Conservation (phyloP, 2,888 invertebrate genomes). For the Temnothorax rugatulus region DNA sequence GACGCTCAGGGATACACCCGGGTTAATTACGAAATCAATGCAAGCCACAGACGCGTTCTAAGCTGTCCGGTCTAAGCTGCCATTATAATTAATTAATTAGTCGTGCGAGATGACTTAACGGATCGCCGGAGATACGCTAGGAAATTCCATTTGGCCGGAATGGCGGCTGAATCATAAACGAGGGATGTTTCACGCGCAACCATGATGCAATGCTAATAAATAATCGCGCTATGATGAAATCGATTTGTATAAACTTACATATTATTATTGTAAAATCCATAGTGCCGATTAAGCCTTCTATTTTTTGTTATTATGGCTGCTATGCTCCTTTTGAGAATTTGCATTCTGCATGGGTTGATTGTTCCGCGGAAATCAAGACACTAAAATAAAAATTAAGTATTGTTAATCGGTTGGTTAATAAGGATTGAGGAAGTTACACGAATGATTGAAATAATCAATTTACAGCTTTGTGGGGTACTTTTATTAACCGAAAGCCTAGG, state of each 20-base stretch:
- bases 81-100: conserved; percentile 80
- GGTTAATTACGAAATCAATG: conserved; percentile 76
- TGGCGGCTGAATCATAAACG: conserved; percentile 28
- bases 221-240: conserved; percentile 16
- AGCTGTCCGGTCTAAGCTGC: conserved; percentile 64
- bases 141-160: conserved; percentile 57
- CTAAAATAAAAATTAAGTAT: background rate
- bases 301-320: background rate
- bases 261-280: background rate
- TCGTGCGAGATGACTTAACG: conserved; percentile 71
- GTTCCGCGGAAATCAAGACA: background rate
- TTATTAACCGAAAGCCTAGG: conserved; percentile 83
- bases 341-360: background rate
- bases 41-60: conserved; percentile 69
- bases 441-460: background rate
- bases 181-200: background rate
- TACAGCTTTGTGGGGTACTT: conserved; percentile 73
- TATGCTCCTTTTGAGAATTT: background rate
- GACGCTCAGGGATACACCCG: conserved; percentile 73
- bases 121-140: conserved; percentile 59
- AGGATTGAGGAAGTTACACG: conserved; percentile 11
- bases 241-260: background rate
- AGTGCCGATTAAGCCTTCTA: background rate
- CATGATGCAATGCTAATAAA: conserved; percentile 5
- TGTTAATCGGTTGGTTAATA: background rate